These are phyloP conservation scores for Crepidodera aurea DNA, from an alignment of 2,888 invertebrate genomes.

Conservation along the genomic window DNA sequence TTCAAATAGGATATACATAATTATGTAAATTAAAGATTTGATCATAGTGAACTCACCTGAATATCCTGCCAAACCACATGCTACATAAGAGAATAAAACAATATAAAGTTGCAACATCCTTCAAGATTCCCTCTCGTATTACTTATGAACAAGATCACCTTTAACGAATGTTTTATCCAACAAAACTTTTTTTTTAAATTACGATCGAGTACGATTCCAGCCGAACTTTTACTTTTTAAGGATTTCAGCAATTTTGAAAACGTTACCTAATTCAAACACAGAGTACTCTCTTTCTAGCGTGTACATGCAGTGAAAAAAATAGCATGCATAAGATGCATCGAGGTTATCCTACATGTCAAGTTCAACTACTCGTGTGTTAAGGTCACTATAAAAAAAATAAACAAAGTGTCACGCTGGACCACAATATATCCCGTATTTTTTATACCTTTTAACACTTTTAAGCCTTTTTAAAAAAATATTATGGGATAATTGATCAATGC, in stretches of 20 bases:
- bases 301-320: conserved; percentile 14
- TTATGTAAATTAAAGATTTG: conserved; percentile 8
- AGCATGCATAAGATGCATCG: conserved; percentile 16
- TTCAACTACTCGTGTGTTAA: conserved; percentile 21
- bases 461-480: no score
- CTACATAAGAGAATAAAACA: conserved; percentile 12
- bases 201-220: conserved; percentile 5
- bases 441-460: no score
- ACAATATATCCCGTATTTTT: no score
- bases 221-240: conserved; percentile 18
- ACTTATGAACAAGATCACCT: conserved; percentile 26
- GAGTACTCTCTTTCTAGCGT: conserved; percentile 9
- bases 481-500: no score
- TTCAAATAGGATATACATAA: no score
- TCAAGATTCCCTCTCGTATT: conserved; percentile 9
- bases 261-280: not conserved
- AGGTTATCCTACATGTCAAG: conserved; percentile 25
- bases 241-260: not conserved
- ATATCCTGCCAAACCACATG: conserved; percentile 14
- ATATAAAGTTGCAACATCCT: conserved; percentile 27
- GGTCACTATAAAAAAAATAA: conserved; percentile 10
- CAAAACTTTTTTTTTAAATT: conserved; percentile 22
- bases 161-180: conserved; percentile 25
- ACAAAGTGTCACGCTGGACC: conserved; percentile 7
- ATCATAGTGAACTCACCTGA: conserved; percentile 20